Evolutionary conservation across 2,888 invertebrate species (phyloP), one percentile per base, ranked within the genome.

Genomic region (Chloroclysta siterata): DNA sequence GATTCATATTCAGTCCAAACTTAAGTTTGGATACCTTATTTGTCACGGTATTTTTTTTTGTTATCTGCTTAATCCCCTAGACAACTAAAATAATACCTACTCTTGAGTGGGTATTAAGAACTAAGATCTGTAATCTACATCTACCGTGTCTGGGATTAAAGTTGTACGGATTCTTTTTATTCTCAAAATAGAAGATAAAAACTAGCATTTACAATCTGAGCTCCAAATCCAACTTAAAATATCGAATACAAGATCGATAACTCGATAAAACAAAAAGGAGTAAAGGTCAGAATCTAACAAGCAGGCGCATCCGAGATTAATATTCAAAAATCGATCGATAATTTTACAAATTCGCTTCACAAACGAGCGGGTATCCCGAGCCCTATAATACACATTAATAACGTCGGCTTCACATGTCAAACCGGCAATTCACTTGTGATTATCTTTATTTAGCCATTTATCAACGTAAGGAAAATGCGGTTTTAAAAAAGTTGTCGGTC

Each of bases 381-480:
- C 85, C 79, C 90, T 90, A 88, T 91, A 92, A 92, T 90, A 90
- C 82, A 88, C 91, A 92, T 92, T 88, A 89, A 91, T 93, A 87
- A 88, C 68, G 76, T 74, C 80, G 81, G 84, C 86, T 87, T 84
- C 85, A 76, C 90, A 85, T 91, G 91, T 91, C 92, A 92, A 91
- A 90, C 89, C 78, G 68, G 79, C 88, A 87, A 90, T 92, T 84
- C 84, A 70, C 82, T 79, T 82, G 82, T 82, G 84, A 90, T 93
- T 91, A 91, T 88, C 89, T 90, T 89, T 87, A 93, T 90, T 90
- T 89, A 87, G 83, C 78, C 79, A 87, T 90, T 90, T 89, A 89
- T 89, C 85, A 87, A 83, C 72, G 77, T 77, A 72, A 71, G 72
- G 73, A 76, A 82, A 80, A 78, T 74, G 65, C 56, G 52, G 76